Base-by-base conservation (phyloP, 2,888 invertebrate species). In the Ennomos quercinarius region DNA sequence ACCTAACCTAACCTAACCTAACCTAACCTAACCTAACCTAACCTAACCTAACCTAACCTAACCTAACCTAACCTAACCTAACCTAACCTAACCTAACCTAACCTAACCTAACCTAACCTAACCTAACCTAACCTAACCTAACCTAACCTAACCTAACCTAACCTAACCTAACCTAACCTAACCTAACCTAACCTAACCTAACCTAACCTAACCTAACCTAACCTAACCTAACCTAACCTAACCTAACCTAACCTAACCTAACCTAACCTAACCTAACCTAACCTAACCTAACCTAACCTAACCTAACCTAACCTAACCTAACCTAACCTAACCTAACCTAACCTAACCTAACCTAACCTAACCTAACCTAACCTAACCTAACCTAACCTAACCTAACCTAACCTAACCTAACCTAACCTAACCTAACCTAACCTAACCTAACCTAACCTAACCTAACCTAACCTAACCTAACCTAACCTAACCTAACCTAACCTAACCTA, bases 201-300 rank as follows among this genome's bases (percentile, higher is more conserved):
- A 72, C 66, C 71, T 68, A 61, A 73, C 66, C 70, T 61, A 64
- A 63, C 66, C 66, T 69, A 58, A 67, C 68, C 66, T 70, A 63
- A 67, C 70, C 71, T 70, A 59, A 68, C 68, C 68, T 71, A 60
- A 69, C 70, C 70, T 70, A 65, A 68, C 67, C 71, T 70, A 56
- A 66, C 67, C 69, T 71, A 64, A 71, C 70, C 70, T 69, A 61
- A 69, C 67, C 70, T 72, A 61, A 69, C 67, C 70, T 70, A 61
- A 73, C 68, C 70, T 71, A 59, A 71, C 65, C 68, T 67, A 62
- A 71, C 67, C 70, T 70, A 60, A 68, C 70, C 66, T 68, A 59
- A 73, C 70, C 71, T 71, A 61, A 73, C 71, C 69, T 68, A 61
- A 70, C 70, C 71, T 70, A 67, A 69, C 69, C 68, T 68, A 63